Evolutionary conservation across 2,888 invertebrate genomes (phyloP).

Genomic region (Archaeoteleia sp.): DNA sequence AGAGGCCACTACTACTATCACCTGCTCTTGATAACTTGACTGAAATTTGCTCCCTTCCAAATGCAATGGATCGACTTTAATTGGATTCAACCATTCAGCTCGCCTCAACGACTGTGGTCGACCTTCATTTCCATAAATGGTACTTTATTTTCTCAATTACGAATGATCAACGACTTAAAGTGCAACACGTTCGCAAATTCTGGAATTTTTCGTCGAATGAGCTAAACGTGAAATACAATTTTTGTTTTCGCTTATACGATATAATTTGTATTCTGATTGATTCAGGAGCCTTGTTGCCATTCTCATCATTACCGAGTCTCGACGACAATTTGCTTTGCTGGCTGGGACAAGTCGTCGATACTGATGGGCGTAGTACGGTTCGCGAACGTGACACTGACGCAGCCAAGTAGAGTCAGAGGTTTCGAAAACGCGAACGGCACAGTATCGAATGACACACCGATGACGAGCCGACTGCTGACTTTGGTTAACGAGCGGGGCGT

Average conservation of each 20-base stretch:
- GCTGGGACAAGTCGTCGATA: slow-evolving; percentile 68
- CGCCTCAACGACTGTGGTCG: slow-evolving; percentile 32
- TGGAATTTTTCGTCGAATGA: slow-evolving; percentile 11
- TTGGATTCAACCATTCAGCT: slow-evolving; percentile 41
- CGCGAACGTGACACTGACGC: slow-evolving; percentile 52
- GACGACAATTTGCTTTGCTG: slow-evolving; percentile 68
- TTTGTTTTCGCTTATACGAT: background rate
- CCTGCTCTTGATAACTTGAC: slow-evolving; percentile 41
- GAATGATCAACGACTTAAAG: slow-evolving; percentile 1
- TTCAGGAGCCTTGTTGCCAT: slow-evolving; percentile 2
- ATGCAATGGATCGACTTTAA: slow-evolving; percentile 52
- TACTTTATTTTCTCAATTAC: slow-evolving; percentile 27
- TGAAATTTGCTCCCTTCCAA: slow-evolving; percentile 40
- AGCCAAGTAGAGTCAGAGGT: slow-evolving; percentile 47
- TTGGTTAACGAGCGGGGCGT: slow-evolving; percentile 74
- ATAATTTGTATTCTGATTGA: slow-evolving; percentile 14
- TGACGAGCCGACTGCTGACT: slow-evolving; percentile 75
- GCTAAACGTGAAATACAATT: background rate
- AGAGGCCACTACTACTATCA: slow-evolving; percentile 24
- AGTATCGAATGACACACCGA: slow-evolving; percentile 74
- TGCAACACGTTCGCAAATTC: slow-evolving; percentile 9
- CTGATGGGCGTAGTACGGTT: slow-evolving; percentile 51
- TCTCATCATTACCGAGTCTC: slow-evolving; percentile 50
- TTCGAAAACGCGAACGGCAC: slow-evolving; percentile 57
- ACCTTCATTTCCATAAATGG: slow-evolving; percentile 45